phyloP scores from a whole-genome alignment of 2,113 vertebrate species.

The Nothobranchius furzeri region DNA sequence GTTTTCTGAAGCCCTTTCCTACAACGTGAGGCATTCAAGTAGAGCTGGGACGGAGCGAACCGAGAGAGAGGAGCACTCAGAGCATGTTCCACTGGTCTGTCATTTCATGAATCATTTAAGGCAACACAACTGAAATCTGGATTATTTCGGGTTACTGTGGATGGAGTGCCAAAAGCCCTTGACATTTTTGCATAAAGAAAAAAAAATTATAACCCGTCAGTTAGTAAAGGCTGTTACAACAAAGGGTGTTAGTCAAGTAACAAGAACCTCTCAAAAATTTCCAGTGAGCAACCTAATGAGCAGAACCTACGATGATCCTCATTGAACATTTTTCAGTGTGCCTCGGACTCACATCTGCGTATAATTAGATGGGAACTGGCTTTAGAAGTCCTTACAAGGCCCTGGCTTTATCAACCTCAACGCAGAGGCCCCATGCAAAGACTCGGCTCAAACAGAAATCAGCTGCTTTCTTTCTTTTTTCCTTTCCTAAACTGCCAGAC shows the following conservation, averaged over 20 bases:
- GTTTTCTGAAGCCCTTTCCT: slow-evolving; percentile 11
- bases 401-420: slow-evolving; percentile 28
- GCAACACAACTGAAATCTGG: slow-evolving; percentile 91
- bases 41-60: slow-evolving; percentile 7
- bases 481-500: slow-evolving; percentile 23
- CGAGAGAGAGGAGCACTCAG: slow-evolving; percentile 51
- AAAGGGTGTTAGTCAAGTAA: slow-evolving; percentile 64
- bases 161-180: slow-evolving; percentile 88
- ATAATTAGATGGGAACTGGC: slow-evolving; percentile 52
- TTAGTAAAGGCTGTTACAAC: slow-evolving; percentile 76
- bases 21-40: slow-evolving; percentile 18
- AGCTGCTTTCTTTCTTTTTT: not conserved
- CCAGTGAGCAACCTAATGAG: slow-evolving; percentile 49
- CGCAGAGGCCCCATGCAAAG: slow-evolving; percentile 8
- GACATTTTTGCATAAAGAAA: slow-evolving; percentile 81
- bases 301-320: slow-evolving; percentile 22
- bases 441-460: slow-evolving; percentile 24
- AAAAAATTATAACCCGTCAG: slow-evolving; percentile 65
- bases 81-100: slow-evolving; percentile 76
- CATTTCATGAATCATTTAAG: slow-evolving; percentile 85
- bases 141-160: slow-evolving; percentile 86
- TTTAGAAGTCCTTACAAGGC: slow-evolving; percentile 53
- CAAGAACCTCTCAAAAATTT: slow-evolving; percentile 67
- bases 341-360: slow-evolving; percentile 16
- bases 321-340: slow-evolving; percentile 9